Percentiles rank a stretch among this genome's conserved stretches.
Evolutionary conservation across 2,888 invertebrate species (phyloP).

Genomic region (Artemia sinica): DNA sequence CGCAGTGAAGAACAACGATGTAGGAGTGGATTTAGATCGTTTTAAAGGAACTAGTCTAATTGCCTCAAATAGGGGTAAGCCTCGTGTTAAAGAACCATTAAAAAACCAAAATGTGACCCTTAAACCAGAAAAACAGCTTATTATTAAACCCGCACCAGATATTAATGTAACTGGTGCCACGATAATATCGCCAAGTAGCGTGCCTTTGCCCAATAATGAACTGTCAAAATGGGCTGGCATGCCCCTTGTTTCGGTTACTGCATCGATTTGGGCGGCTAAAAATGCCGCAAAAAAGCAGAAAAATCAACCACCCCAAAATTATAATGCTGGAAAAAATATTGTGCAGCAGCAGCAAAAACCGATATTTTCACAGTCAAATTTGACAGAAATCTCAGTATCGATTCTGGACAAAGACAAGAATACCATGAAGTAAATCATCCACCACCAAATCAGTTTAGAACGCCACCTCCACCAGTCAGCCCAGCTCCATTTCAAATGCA

Average conservation of each 20-base stretch:
- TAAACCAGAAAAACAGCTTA: not conserved
- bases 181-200: not conserved
- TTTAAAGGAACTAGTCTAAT: conserved; percentile 46
- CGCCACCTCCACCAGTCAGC: conserved; percentile 6
- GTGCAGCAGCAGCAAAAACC: not conserved
- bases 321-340: conserved; percentile 19
- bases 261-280: conserved; percentile 27
- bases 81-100: conserved; percentile 10
- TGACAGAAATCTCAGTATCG: not conserved
- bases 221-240: conserved; percentile 48
- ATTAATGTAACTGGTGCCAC: conserved; percentile 8
- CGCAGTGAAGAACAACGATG: conserved; percentile 48
- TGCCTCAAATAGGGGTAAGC: conserved; percentile 29
- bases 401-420: not conserved
- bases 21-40: conserved; percentile 42
- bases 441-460: not conserved
- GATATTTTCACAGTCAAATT: not conserved
- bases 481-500: conserved; percentile 6
- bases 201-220: conserved; percentile 17
- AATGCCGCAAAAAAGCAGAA: conserved; percentile 17
- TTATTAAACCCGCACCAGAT: conserved; percentile 2
- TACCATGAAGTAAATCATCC: conserved; percentile 5
- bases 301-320: not conserved
- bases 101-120: not conserved
- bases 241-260: conserved; percentile 58